These are phyloP conservation scores for Scylla paramamosain DNA, from an alignment of 1,140 invertebrate genomes.

Conservation along the genomic window DNA sequence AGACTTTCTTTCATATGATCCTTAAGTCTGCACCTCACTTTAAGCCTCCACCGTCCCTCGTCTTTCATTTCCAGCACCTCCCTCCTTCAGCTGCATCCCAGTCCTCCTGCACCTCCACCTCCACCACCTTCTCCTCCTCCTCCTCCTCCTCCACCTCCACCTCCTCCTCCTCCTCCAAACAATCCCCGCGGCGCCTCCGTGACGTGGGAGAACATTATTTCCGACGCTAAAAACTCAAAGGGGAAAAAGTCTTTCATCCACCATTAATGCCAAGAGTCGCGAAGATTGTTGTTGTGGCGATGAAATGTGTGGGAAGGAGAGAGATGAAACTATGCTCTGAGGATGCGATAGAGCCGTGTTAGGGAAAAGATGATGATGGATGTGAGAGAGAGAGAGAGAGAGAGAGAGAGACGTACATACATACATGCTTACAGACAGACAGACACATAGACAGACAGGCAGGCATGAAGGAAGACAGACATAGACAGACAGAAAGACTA, in stretches of 20 bases:
- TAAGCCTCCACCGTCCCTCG: too few relatives aligned
- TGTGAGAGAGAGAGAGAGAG: too few relatives aligned
- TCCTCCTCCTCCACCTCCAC: background rate
- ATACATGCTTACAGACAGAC: too few relatives aligned
- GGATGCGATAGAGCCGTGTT: background rate
- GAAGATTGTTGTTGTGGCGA: background rate
- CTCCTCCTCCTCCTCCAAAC: background rate
- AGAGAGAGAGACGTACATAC: too few relatives aligned
- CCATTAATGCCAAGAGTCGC: conserved; percentile 1
- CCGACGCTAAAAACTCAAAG: background rate
- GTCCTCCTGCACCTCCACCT: background rate
- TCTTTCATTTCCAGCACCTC: background rate
- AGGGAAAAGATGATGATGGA: background rate
- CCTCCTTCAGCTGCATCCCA: background rate
- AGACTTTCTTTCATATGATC: too few relatives aligned
- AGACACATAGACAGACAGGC: too few relatives aligned
- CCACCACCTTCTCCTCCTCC: too few relatives aligned
- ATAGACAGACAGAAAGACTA: too few relatives aligned
- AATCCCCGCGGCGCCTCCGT: background rate
- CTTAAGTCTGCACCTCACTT: too few relatives aligned
- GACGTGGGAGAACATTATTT: background rate
- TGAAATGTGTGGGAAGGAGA: background rate
- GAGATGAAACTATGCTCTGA: background rate
- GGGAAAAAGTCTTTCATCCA: background rate
- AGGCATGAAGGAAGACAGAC: too few relatives aligned